These are phyloP conservation scores for Ramphastos sulfuratus DNA, from an alignment of 2,113 vertebrate species.

Conservation along the genomic window DNA sequence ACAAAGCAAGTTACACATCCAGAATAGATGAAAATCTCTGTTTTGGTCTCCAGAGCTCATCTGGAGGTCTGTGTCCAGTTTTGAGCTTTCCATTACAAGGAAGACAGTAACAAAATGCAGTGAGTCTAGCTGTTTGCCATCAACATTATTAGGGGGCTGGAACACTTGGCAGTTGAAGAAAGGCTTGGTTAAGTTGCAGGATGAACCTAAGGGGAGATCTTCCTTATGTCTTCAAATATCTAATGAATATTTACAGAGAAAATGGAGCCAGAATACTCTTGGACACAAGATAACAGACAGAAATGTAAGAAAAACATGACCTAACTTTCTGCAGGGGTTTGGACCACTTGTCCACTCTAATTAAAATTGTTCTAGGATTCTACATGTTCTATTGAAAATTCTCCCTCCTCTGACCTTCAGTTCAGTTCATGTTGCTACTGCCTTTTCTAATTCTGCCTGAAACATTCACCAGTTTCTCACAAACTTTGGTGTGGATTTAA, in stretches of 20 bases:
- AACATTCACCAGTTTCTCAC: not conserved
- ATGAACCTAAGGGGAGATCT: not conserved
- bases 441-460: not conserved
- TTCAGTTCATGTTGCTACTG: not conserved
- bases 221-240: not conserved
- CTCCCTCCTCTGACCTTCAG: not conserved
- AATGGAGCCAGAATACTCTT: not conserved
- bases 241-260: not conserved
- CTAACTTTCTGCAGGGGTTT: not conserved
- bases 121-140: not conserved
- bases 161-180: not conserved
- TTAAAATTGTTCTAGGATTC: not conserved
- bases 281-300: not conserved
- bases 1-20: not conserved
- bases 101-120: not conserved
- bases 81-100: not conserved
- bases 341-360: not conserved
- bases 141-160: not conserved
- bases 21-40: not conserved
- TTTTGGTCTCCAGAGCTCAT: not conserved
- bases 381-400: not conserved
- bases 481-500: not conserved
- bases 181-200: not conserved
- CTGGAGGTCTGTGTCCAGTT: not conserved
- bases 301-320: not conserved